Evolutionary conservation across 2,797 vertebrate species (phyloP), one percentile per base, ranked within the genome.

Genomic region (Onychomys torridus): DNA sequence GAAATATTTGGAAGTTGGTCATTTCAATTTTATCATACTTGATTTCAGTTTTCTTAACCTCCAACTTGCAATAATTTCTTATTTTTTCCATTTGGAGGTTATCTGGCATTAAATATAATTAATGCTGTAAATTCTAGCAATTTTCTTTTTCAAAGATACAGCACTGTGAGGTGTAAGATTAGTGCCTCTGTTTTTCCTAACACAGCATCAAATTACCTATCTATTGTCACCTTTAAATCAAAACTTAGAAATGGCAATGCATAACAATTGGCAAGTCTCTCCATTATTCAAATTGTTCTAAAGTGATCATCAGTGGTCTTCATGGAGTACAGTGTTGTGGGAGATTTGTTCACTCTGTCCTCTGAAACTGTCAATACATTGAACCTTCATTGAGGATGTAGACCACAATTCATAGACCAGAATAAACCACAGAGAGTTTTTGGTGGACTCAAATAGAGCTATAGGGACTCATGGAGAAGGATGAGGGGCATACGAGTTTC

Each of bases 231-330:
- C 37, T 55, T 94, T 96, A 88, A 81, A 81, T 97, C 23, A 92
- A 95, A 23, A 95, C 40, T 95, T 71, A 75, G 83, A 91, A 96
- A 89, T 93, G 63, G 90, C 46, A 96, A 76, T 32, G 89, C 23
- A 81, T 73, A 94, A 96, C 96, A 92, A 75, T 95, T 61, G 92
- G 14, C 63, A 65, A 11, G 27, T 63, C 61, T 32, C 12, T 32
- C 37, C 43, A 73, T 94, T 97, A 95, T 87, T 91, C 29, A 40
- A 13, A 57, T 75, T 95, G 27, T 90, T 95, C 49, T 92, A 65
- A 92, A 90, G 46, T n/a, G 11, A 96, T 69, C 25, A 87, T 63
- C n/a, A 65, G 57, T 79, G 49, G 32, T 78, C n/a, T 95, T 88
- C 81, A 84, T 90, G 43, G 92, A 83, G 34, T 21, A 69, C 6